Evolutionary conservation across 1,140 invertebrate species (phyloP), one percentile per base, ranked within the genome.

Genomic region (Drosophila ercepeae): DNA sequence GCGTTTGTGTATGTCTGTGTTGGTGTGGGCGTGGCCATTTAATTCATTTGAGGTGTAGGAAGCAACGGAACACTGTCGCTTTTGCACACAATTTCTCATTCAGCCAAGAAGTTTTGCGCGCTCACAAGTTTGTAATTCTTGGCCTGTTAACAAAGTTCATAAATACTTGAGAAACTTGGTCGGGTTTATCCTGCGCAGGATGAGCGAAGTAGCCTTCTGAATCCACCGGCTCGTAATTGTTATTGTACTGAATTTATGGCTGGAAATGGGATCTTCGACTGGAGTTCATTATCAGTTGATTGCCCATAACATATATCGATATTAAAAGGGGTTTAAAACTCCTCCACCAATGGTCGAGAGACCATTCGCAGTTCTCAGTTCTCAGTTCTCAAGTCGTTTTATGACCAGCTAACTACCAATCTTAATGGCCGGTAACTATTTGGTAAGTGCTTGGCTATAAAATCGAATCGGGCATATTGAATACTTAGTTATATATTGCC

Each of bases 1-100:
- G 0, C 59, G 16, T 45, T 11, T 34, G 14, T 63, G 23, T 67
- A n/a, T 61, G n/a, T n/a, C n/a, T 16, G 39, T 14, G 39, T 48
- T 29, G 42, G 51, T 18, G 78, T 78, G 75, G 72, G 75, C 72
- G 72, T 70, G 81, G 77, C 54, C 64, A 55, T 77, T 86, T 86
- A 86, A 88, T 88, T 86, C 82, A 86, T 86, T 86, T 86, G 73
- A 88, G 65, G 45, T 57, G 73, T 68, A 29, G 63, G 49, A 60
- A 58, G 57, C 60, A 51, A 21, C n/a, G 48, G 71, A 48, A 59
- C 71, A 67, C 74, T 77, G 77, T 77, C 82, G 77, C 82, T 75
- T 88, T 88, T 77, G 77, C 82, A 86, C 82, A 86, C 82, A 86
- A 86, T 86, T 86, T 86, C 82, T 82, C 82, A 86, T 86, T 86